Evolutionary conservation across 2,888 invertebrate genomes (phyloP), one percentile per base, ranked within the genome.

Genomic region (Agrochola circellaris): DNA sequence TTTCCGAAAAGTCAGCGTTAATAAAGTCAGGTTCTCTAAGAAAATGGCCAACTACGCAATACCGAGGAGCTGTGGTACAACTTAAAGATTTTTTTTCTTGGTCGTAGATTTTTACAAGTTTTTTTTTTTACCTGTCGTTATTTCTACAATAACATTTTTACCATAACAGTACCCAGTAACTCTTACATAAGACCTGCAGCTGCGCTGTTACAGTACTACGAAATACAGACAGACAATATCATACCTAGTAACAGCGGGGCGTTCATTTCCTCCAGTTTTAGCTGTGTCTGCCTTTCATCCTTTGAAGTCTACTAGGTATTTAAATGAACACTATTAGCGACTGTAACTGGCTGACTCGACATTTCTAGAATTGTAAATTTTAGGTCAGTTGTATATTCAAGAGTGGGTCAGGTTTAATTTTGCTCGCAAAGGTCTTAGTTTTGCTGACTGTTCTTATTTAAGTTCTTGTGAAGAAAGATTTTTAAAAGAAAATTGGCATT

Each of bases 381-480:
- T 75, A 76, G 84, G 67, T 77, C 75, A 78, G 48, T 83, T 74
- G 79, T 85, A 60, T 81, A 85, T 77, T 86, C 77, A 45, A 86
- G 54, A 60, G 68, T 42, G 23, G 56, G 58, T 34, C 69, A 67
- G 69, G 65, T 77, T 65, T 72, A 62, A 76, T 69, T 58, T 69
- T 62, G 42, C 56, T 65, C 11, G 61, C 9, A 38, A 60, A 73
- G 23, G 54, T 66, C 30, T 76, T 15, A 51, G 65, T 56, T 81
- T 26, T 61, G 56, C 72, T 69, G 76, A 76, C 48, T 68, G 34
- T 2, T 45, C 38, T 42, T n/a, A 58, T 71, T 83, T 48, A 23
- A 26, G 42, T 42, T 30, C 26, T 69, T n/a, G 23, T 17, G 48
- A 38, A 56, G 54, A 54, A 60, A 8, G 13, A 48, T 60, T 65